Percentiles rank a stretch among this genome's conserved stretches.
Conservation (phyloP, 2,797 vertebrate species). For the Molossus alvarezi region DNA sequence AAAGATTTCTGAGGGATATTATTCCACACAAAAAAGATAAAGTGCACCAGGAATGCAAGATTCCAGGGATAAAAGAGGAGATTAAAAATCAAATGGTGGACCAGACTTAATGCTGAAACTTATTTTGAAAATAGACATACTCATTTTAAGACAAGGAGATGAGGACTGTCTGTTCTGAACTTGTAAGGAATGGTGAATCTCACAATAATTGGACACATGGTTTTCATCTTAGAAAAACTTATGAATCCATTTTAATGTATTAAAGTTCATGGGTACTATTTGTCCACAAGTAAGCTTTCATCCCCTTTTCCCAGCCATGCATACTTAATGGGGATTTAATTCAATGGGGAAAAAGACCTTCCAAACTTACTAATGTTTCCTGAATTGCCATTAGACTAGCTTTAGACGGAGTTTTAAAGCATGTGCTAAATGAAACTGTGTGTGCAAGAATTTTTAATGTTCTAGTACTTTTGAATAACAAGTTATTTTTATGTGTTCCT, state of each 20-base stretch:
- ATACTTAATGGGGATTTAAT: slow-evolving; percentile 77
- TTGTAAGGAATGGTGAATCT: slow-evolving; percentile 64
- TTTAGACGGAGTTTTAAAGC: slow-evolving; percentile 69
- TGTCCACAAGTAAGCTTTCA: slow-evolving; percentile 80
- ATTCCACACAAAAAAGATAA: slow-evolving; percentile 73
- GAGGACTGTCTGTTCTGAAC: slow-evolving; percentile 75
- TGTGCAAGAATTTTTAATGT: slow-evolving; percentile 64
- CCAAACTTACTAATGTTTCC: slow-evolving; percentile 77
- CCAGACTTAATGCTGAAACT: slow-evolving; percentile 79
- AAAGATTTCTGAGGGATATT: slow-evolving; percentile 84
- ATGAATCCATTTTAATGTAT: slow-evolving; percentile 77
- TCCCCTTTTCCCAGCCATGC: slow-evolving; percentile 39
- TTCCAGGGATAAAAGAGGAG: slow-evolving; percentile 82
- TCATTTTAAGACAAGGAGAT: slow-evolving; percentile 80
- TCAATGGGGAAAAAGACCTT: neutral
- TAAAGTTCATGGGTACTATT: slow-evolving; percentile 73
- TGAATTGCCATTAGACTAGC: slow-evolving; percentile 66
- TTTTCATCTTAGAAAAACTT: slow-evolving; percentile 81
- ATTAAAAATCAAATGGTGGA: slow-evolving; percentile 83
- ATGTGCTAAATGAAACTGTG: slow-evolving; percentile 77
- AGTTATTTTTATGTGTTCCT: slow-evolving; percentile 69
- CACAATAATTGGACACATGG: slow-evolving; percentile 80
- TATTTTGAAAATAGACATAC: slow-evolving; percentile 80
- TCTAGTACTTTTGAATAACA: slow-evolving; percentile 66
- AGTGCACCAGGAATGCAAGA: slow-evolving; percentile 76